A percentile compares a stretch with the other conserved stretches of the same genome.
Conservation (phyloP, 2,113 vertebrate genomes). For the Bubalus kerabau region DNA sequence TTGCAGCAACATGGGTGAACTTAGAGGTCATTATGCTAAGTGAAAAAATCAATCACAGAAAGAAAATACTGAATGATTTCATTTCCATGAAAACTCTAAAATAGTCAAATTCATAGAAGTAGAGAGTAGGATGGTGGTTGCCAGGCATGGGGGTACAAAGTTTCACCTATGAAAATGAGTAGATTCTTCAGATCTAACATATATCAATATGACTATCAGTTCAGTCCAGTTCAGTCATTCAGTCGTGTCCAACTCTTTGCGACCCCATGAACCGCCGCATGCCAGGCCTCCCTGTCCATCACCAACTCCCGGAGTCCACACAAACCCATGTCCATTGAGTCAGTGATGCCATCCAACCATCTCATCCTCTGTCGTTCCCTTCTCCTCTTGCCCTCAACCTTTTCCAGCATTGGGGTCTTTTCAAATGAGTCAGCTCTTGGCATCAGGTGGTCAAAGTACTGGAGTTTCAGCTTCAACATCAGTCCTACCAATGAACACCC, state of each 20-base stretch:
- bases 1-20: neutral
- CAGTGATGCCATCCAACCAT: neutral
- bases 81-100: neutral
- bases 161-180: neutral
- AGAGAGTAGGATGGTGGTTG: neutral
- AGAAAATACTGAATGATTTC: neutral
- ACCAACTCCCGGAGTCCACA: neutral
- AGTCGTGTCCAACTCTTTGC: accelerated
- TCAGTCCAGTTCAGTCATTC: neutral
- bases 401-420: neutral
- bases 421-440: neutral
- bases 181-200: neutral
- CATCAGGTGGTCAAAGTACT: neutral
- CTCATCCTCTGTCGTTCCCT: neutral
- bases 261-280: accelerated
- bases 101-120: neutral
- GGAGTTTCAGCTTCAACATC: neutral
- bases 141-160: neutral
- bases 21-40: neutral
- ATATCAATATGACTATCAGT: neutral
- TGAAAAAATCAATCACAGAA: neutral
- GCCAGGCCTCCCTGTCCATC: neutral
- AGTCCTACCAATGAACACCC: neutral
- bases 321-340: neutral
- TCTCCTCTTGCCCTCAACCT: neutral